Conservation (phyloP, 92 coral and sea anemone genomes). For the Heteractis magnifica region DNA sequence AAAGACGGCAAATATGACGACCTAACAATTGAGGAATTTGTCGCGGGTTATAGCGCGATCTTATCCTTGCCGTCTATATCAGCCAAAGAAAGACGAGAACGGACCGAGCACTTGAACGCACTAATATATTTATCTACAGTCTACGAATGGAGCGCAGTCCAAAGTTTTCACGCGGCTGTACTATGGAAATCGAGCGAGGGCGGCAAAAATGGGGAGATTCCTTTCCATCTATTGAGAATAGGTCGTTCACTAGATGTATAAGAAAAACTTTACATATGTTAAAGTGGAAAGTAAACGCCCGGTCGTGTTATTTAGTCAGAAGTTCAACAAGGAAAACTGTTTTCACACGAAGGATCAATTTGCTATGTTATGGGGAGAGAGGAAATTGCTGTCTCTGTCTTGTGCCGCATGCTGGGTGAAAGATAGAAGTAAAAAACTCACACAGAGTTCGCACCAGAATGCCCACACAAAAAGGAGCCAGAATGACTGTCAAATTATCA, state of each 20-base stretch:
- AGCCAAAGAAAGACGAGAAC: background rate
- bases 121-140: conserved; percentile 20
- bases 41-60: conserved; percentile 16
- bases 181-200: conserved; percentile 23
- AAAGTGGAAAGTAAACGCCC: background rate
- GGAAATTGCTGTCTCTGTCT: conserved; percentile 20
- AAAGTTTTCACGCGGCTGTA: conserved; percentile 20
- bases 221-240: background rate
- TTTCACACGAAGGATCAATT: background rate
- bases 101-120: conserved; percentile 13
- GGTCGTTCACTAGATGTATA: background rate
- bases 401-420: conserved; percentile 19
- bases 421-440: background rate
- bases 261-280: background rate
- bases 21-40: conserved; percentile 12
- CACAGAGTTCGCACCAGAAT: conserved; percentile 10
- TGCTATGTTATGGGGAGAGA: background rate
- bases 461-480: conserved; percentile 11
- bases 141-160: conserved; percentile 25
- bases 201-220: conserved; percentile 27
- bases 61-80: conserved; percentile 4
- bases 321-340: background rate
- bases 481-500: too few relatives aligned
- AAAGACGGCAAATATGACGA: conserved; percentile 17
- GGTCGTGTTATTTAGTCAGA: background rate